Base-by-base conservation (phyloP, 2,888 invertebrate genomes). In the Hydriomena furcata region DNA sequence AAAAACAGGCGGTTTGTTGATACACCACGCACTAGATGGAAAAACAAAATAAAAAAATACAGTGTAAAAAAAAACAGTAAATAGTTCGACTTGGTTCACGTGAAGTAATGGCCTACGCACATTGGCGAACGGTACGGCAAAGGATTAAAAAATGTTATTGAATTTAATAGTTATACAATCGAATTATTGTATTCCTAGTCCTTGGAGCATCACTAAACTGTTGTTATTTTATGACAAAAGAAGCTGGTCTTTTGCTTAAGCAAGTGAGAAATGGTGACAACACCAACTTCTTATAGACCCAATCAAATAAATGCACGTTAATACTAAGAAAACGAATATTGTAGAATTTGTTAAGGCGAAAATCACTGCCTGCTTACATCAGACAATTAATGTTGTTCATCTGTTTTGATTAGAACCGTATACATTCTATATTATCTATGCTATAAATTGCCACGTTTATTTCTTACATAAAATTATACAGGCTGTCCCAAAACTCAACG, bases 251-350 rank as follows among this genome's bases (percentile, higher is more conserved):
- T 32, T 40, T 20, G 23, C 30, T 34, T 43, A 13, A 10, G 21
- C 38, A 40, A 46, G 45, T 8, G 21, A 27, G 38, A 32, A 46
- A 46, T 32, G 38, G 21, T 38, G 38, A 25, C 32, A 32, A 37
- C 32, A 17, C 17, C 25, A 11, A 17, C 20, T 1, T 10, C 1
- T 3, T 24, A 7, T 25, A 5, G 46, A 32, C 38, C 46, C 46
- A 43, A 42, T 31, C 5, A 32, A 34, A n/a, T 21, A 3, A 10
- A 34, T 34, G 34, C 41, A 23, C 27, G 10, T 38, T 11, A 10
- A 35, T 35, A 21, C 7, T 8, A 34, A 34, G 34, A 34, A 21
- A 21, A 7, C 21, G 23, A 12, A 30, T 41, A 31, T 30, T 7
- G 21, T 21, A 23, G 35, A n/a, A 17, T 17, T 17, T 4, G 17